Evolutionary conservation across 2,888 invertebrate species (phyloP), one percentile per base, ranked within the genome.

Genomic region (Hedychridium roseum): DNA sequence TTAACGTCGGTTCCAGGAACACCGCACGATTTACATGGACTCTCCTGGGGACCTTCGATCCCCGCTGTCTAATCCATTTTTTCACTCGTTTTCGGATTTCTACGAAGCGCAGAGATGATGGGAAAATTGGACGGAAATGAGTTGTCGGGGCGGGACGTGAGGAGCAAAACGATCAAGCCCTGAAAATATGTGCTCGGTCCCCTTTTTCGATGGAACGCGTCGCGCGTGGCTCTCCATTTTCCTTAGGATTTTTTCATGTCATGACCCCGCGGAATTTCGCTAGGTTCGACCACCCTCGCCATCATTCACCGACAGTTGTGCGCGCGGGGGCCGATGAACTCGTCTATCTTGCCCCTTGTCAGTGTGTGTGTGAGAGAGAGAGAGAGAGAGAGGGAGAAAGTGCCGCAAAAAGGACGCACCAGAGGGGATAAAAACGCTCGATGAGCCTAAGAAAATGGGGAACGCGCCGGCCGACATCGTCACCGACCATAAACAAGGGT

Each of bases 21-120:
- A 6, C 14, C 30, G 54, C 34, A 35, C 48, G 41, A 54, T 54
- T 52, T 54, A 37, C 4, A 31, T 38, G 37, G 34, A 48, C n/a
- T n/a, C n/a, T 28, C 38, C 52, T 31, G 47, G 41, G 38, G 31
- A 42, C 43, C 41, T 39, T 44, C 21, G 35, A 27, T 26, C 14
- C 21, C n/a, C 28, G 17, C 20, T n/a, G n/a, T n/a, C n/a, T n/a
- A n/a, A n/a, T n/a, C n/a, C n/a, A n/a, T n/a, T n/a, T n/a, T n/a
- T n/a, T n/a, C n/a, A n/a, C n/a, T n/a, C n/a, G n/a, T n/a, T n/a
- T n/a, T n/a, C n/a, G n/a, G n/a, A n/a, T n/a, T n/a, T n/a, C n/a
- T n/a, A n/a, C n/a, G n/a, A n/a, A n/a, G n/a, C n/a, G n/a, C n/a
- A n/a, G n/a, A n/a, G n/a, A n/a, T n/a, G n/a, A n/a, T n/a, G n/a